Percentiles rank a stretch among this genome's conserved stretches.
Conservation (phyloP, 2,797 vertebrate species). For the Melopsittacus undulatus region DNA sequence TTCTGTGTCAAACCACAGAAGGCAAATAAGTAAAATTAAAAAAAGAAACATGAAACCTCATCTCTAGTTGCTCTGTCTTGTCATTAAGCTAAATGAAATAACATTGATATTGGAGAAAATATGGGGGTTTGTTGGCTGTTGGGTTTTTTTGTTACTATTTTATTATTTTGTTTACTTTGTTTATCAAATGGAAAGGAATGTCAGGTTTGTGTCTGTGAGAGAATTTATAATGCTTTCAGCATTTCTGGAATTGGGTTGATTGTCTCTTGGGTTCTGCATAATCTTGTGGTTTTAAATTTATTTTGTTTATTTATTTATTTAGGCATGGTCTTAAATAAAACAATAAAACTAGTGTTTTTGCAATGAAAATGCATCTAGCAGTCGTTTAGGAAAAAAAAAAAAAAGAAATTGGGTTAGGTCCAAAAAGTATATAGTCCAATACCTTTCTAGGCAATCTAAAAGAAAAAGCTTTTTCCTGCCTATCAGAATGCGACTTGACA, state of each 20-base stretch:
- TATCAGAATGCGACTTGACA: background rate
- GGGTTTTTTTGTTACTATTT: no score
- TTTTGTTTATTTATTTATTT: background rate
- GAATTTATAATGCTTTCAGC: background rate
- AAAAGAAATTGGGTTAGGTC: background rate
- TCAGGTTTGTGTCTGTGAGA: background rate
- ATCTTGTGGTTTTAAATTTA: background rate
- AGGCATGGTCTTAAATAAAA: background rate
- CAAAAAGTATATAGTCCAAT: background rate
- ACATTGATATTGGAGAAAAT: background rate
- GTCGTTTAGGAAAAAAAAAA: background rate
- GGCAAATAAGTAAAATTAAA: background rate
- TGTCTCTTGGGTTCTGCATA: background rate
- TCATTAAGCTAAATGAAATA: background rate
- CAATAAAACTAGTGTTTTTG: background rate
- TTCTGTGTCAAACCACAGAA: background rate
- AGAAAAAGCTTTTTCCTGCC: background rate
- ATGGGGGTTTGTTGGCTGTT: no score
- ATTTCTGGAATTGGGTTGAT: background rate
- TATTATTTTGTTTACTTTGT: background rate
- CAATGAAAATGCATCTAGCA: background rate
- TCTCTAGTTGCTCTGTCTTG: background rate
- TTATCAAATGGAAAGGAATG: background rate
- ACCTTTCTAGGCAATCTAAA: background rate
- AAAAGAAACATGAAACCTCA: background rate